Evolutionary conservation across 2,797 vertebrate species (phyloP).

Genomic region (Arrhamphus sclerolepis): DNA sequence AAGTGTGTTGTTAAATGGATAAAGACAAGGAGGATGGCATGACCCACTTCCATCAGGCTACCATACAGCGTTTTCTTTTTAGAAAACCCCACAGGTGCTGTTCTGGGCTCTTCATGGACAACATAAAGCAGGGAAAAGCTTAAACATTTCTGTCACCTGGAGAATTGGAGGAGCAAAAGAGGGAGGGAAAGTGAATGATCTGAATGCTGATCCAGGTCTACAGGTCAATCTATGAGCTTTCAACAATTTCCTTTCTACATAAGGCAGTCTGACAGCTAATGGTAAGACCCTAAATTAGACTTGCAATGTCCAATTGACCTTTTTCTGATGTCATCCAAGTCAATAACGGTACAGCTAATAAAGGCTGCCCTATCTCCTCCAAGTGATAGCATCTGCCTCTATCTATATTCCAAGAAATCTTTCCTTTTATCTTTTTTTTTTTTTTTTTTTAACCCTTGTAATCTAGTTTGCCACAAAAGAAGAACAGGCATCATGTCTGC

Average conservation of each 20-base stretch:
- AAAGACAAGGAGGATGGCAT: slow-evolving; percentile 61
- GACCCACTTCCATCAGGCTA: slow-evolving; percentile 67
- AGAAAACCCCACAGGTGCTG: slow-evolving; percentile 49
- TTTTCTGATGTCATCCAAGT: slow-evolving; percentile 38
- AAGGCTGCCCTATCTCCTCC: slow-evolving; percentile 12
- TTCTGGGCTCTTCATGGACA: slow-evolving; percentile 22
- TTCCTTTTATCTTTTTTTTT: neutral
- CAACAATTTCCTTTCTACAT: slow-evolving; percentile 6
- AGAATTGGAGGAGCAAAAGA: slow-evolving; percentile 16
- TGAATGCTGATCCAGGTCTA: slow-evolving; percentile 27
- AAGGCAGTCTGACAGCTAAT: slow-evolving; percentile 8
- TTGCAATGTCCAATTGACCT: slow-evolving; percentile 47
- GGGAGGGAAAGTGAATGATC: slow-evolving; percentile 4
- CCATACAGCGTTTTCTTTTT: slow-evolving; percentile 36
- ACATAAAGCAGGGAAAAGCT: slow-evolving; percentile 15
- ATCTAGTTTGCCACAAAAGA: slow-evolving; percentile 11
- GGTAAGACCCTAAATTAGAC: slow-evolving; percentile 22
- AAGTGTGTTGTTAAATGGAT: slow-evolving; percentile 64
- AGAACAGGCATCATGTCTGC: slow-evolving; percentile 3
- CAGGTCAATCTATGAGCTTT: slow-evolving; percentile 29
- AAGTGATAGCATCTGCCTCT: slow-evolving; percentile 26
- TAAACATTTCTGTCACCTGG: slow-evolving; percentile 27
- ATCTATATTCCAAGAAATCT: neutral
- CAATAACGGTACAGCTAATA: slow-evolving; percentile 37
- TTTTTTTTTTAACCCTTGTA: neutral